Percentiles rank a stretch among this genome's conserved stretches.
phyloP scores from a whole-genome alignment of 2,113 vertebrate genomes.

The Myotis yumanensis region DNA sequence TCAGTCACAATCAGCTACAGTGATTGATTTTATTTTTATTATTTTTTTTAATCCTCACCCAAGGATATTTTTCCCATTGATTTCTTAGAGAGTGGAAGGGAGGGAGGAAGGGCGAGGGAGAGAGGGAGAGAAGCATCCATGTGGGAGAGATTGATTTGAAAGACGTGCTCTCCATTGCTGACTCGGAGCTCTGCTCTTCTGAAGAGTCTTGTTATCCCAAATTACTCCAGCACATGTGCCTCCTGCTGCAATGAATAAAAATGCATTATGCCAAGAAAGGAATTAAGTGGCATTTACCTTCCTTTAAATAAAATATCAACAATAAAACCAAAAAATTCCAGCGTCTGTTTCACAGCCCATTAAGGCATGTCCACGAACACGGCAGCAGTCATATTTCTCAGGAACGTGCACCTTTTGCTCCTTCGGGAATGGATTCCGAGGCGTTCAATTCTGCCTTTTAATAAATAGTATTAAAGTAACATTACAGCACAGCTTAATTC shows the following conservation, averaged over 20 bases:
- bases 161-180: background rate
- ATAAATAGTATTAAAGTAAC: background rate
- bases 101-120: no score
- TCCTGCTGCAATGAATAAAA: background rate
- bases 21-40: background rate
- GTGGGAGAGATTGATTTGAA: background rate
- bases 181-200: fast-evolving
- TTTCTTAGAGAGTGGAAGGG: no score
- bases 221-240: background rate
- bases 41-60: no score
- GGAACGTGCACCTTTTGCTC: background rate
- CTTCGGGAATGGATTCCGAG: background rate
- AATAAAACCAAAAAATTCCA: background rate
- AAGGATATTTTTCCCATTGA: no score
- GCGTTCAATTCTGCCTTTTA: background rate
- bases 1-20: background rate
- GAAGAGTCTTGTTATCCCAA: background rate
- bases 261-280: background rate
- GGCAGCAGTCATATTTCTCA: background rate
- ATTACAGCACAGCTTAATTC: background rate
- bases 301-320: background rate
- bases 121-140: no score
- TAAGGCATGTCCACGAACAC: background rate
- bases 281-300: background rate
- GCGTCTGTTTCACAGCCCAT: background rate